A percentile compares a stretch with the other conserved stretches of the same genome.
Evolutionary conservation across 2,797 vertebrate species (phyloP).

Genomic region (Gymnodraco acuticeps): DNA sequence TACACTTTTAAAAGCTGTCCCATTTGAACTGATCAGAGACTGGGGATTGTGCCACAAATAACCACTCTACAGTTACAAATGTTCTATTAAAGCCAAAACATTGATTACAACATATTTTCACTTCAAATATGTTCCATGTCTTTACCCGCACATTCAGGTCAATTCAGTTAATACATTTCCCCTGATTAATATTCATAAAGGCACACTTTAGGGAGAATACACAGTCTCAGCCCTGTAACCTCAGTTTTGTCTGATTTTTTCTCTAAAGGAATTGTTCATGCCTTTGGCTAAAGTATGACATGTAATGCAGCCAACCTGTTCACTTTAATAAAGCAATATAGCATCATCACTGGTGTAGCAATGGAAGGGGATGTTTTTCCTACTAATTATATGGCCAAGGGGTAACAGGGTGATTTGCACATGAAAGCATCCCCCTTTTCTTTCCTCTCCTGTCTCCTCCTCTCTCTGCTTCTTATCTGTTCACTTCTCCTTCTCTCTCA

Average conservation of each 20-base stretch:
- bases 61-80: background rate
- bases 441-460: constrained; percentile 32
- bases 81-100: background rate
- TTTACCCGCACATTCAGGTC: background rate
- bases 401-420: constrained; percentile 54
- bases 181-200: background rate
- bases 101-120: too few species aligned
- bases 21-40: constrained; percentile 6
- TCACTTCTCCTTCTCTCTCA: constrained; percentile 48
- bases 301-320: constrained; percentile 25
- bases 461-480: constrained; percentile 56
- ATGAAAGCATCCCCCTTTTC: constrained; percentile 51
- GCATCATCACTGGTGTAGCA: constrained; percentile 37
- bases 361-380: constrained; percentile 51
- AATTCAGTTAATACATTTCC: background rate
- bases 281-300: constrained; percentile 14
- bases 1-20: constrained; percentile 3
- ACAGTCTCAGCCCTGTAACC: background rate
- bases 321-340: constrained; percentile 37
- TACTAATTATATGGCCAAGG: constrained; percentile 54
- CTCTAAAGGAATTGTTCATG: background rate
- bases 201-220: background rate
- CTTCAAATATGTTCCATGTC: too few species aligned
- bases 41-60: background rate
- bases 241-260: constrained; percentile 6